These are phyloP conservation scores for Euwallacea fornicatus DNA, from an alignment of 1,140 invertebrate species.

Conservation along the genomic window DNA sequence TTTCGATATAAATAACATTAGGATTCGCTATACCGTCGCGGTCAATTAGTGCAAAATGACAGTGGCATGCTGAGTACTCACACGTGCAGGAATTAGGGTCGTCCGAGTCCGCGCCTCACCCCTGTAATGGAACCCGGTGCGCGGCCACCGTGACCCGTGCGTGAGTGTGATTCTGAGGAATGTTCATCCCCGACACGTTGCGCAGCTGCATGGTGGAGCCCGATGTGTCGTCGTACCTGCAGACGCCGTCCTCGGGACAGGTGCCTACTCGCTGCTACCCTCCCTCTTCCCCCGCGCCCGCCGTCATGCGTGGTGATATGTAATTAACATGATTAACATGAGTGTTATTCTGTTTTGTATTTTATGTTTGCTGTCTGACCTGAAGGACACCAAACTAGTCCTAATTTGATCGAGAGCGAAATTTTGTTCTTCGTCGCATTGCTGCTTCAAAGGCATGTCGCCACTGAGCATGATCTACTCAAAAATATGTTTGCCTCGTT, in stretches of 20 bases:
- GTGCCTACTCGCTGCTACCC: constrained; percentile 59
- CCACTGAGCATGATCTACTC: neutral
- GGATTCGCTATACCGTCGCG: constrained; percentile 11
- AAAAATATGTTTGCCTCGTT: too few relatives aligned
- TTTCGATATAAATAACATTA: constrained; percentile 34
- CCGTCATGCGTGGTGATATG: constrained; percentile 55
- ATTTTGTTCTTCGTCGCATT: constrained; percentile 23
- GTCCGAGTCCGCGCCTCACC: too few relatives aligned
- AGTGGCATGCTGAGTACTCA: constrained; percentile 20
- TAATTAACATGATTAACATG: constrained; percentile 58
- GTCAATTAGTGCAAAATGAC: constrained; percentile 21
- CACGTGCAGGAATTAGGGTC: constrained; percentile 12
- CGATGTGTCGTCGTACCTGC: constrained; percentile 79
- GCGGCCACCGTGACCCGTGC: constrained; percentile 42
- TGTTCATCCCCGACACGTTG: constrained; percentile 78
- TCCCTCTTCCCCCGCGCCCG: constrained; percentile 52
- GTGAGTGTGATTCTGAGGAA: constrained; percentile 59
- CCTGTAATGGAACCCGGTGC: constrained; percentile 47
- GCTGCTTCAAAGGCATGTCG: neutral
- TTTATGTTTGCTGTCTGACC: constrained; percentile 45
- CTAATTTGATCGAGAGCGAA: constrained; percentile 30
- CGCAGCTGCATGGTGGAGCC: constrained; percentile 83
- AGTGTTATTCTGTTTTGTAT: constrained; percentile 54
- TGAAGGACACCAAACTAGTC: constrained; percentile 14
- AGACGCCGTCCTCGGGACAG: constrained; percentile 79